phyloP scores from a whole-genome alignment of 2,113 vertebrate species.

The Atlantisia rogersi region DNA sequence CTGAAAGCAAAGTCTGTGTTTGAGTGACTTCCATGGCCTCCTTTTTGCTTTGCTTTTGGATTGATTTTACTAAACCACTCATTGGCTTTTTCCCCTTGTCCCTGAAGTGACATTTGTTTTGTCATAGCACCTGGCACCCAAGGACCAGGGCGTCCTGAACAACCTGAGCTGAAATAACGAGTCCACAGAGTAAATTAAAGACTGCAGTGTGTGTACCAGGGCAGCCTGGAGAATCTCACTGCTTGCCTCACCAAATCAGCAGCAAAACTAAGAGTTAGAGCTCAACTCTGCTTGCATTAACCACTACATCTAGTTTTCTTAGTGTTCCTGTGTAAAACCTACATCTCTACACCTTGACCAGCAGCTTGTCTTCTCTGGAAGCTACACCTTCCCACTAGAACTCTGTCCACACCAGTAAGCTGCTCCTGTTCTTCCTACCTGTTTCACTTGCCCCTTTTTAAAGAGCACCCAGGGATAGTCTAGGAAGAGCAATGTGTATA shows the following conservation, averaged over 20 bases:
- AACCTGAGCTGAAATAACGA: neutral
- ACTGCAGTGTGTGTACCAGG: neutral
- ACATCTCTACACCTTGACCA: neutral
- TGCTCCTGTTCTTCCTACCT: neutral
- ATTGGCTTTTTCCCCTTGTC: neutral
- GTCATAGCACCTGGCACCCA: neutral
- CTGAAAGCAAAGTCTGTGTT: neutral
- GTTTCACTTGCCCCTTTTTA: neutral
- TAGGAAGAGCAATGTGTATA: neutral
- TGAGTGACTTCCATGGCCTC: neutral
- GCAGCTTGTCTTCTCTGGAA: neutral
- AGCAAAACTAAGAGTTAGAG: neutral
- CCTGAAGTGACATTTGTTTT: constrained; percentile 7
- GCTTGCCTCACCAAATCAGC: neutral
- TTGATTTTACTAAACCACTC: neutral
- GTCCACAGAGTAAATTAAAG: neutral
- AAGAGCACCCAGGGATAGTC: neutral
- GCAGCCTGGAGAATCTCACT: neutral
- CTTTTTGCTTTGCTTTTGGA: neutral
- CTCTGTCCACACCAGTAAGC: neutral
- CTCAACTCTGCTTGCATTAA: neutral
- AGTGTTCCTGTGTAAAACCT: neutral
- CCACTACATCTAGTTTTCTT: neutral
- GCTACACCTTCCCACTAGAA: neutral
- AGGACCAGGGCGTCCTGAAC: neutral